These are phyloP conservation scores for Tenthredo livida DNA, from an alignment of 2,888 invertebrate genomes.

Conservation along the genomic window DNA sequence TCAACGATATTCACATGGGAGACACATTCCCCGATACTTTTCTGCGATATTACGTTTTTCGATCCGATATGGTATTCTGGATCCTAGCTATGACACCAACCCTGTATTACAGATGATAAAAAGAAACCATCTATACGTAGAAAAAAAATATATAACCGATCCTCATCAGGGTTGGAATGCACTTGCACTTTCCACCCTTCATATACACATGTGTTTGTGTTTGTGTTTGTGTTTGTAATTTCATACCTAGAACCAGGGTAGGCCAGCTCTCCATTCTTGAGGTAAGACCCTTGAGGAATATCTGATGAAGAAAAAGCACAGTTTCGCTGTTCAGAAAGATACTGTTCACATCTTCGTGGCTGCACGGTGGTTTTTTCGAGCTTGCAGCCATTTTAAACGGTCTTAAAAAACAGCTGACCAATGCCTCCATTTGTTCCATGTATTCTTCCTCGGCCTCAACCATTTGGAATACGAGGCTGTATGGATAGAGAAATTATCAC, in stretches of 20 bases:
- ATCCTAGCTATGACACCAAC: not conserved
- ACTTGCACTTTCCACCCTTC: not conserved
- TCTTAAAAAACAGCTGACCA: conserved; percentile 92
- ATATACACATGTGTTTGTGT: not conserved
- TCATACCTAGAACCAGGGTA: conserved; percentile 91
- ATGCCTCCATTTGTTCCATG: conserved; percentile 92
- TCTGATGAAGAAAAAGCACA: conserved; percentile 94
- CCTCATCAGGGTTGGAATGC: conserved; percentile 1
- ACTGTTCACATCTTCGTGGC: conserved; percentile 96
- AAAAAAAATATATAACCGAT: not conserved
- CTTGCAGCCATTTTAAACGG: conserved; percentile 97
- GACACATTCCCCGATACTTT: not conserved
- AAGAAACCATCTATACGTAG: no score
- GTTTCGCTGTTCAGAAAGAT: conserved; percentile 96
- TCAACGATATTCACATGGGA: not conserved
- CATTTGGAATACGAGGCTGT: conserved; percentile 92
- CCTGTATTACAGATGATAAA: no score
- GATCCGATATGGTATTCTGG: not conserved
- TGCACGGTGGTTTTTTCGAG: conserved; percentile 94
- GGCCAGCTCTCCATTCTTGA: conserved; percentile 97
- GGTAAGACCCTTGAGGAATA: conserved; percentile 94
- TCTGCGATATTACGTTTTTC: not conserved
- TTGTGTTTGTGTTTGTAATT: not conserved
- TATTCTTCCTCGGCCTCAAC: conserved; percentile 97
- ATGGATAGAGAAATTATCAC: not conserved